These are phyloP conservation scores for Scatophagus argus DNA, from an alignment of 2,113 vertebrate species.

Conservation along the genomic window DNA sequence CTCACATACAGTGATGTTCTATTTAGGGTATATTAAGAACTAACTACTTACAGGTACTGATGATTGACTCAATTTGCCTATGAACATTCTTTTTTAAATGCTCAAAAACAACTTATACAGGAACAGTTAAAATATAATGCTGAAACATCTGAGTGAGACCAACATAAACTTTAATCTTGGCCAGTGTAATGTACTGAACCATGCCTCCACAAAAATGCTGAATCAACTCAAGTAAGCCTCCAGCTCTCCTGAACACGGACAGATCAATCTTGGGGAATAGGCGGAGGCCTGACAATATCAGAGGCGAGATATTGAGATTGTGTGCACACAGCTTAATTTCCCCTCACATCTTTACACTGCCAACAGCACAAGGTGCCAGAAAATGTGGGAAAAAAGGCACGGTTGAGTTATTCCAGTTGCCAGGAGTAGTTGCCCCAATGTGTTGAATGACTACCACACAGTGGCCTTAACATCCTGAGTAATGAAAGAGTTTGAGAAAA, in stretches of 20 bases:
- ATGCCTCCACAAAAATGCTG: conserved; percentile 25
- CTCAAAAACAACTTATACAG: background rate
- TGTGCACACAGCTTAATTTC: conserved; percentile 22
- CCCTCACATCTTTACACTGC: background rate
- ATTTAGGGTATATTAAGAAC: background rate
- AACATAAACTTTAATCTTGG: conserved; percentile 11
- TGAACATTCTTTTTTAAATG: background rate
- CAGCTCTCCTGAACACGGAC: background rate
- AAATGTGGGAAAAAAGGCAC: background rate
- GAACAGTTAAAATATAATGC: background rate
- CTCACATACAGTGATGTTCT: background rate
- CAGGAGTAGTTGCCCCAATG: background rate
- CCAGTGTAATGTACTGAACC: background rate
- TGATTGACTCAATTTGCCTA: background rate
- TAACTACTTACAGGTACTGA: background rate
- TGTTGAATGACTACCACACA: conserved; percentile 44
- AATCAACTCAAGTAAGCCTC: conserved; percentile 27
- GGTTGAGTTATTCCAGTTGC: conserved; percentile 17
- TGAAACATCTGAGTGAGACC: conserved; percentile 7
- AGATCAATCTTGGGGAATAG: conserved; percentile 39
- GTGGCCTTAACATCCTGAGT: conserved; percentile 33
- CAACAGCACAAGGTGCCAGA: conserved; percentile 19
- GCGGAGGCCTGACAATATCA: conserved; percentile 29
- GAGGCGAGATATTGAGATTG: conserved; percentile 37
- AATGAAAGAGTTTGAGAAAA: conserved; percentile 59